A percentile compares a stretch with the other conserved stretches of the same genome.
Conservation (phyloP, 37 sponge, comb jelly and placozoan species). For the Axinella damicornis region DNA sequence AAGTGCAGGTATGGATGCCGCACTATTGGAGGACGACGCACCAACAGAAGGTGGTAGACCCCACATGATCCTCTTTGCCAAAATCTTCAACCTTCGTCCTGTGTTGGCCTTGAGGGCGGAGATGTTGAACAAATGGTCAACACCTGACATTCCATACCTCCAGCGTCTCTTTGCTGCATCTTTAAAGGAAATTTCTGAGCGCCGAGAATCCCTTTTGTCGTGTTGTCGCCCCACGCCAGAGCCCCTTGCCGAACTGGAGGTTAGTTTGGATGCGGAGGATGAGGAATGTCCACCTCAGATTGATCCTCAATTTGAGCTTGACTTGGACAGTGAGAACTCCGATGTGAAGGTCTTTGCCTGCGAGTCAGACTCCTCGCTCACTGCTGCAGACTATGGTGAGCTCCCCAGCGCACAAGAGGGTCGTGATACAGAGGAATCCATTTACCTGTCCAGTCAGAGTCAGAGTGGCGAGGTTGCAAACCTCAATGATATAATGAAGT, state of each 20-base stretch:
- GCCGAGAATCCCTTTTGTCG: not conserved
- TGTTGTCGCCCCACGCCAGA: not conserved
- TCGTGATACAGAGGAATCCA: slow-evolving; percentile 7
- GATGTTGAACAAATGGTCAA: not conserved
- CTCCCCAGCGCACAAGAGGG: slow-evolving; percentile 21
- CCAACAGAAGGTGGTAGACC: too few species aligned
- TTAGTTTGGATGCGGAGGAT: not conserved
- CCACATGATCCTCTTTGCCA: not conserved
- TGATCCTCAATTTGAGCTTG: too few species aligned
- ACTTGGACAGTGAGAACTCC: too few species aligned
- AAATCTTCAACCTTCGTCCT: slow-evolving; percentile 10
- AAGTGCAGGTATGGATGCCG: not conserved
- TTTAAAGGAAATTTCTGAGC: not conserved
- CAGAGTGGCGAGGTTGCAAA: not conserved
- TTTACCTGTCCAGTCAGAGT: slow-evolving; percentile 6
- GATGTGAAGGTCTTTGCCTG: too few species aligned
- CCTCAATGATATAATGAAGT: too few species aligned
- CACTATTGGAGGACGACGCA: too few species aligned
- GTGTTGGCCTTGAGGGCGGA: slow-evolving; percentile 13
- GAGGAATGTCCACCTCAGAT: too few species aligned
- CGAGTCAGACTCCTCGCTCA: not conserved
- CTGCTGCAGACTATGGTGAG: not conserved
- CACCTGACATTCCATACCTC: not conserved
- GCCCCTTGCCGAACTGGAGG: not conserved
- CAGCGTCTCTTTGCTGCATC: slow-evolving; percentile 2